Conservation (phyloP, 2,888 invertebrate species). For the Rhamphomyia laevipes region DNA sequence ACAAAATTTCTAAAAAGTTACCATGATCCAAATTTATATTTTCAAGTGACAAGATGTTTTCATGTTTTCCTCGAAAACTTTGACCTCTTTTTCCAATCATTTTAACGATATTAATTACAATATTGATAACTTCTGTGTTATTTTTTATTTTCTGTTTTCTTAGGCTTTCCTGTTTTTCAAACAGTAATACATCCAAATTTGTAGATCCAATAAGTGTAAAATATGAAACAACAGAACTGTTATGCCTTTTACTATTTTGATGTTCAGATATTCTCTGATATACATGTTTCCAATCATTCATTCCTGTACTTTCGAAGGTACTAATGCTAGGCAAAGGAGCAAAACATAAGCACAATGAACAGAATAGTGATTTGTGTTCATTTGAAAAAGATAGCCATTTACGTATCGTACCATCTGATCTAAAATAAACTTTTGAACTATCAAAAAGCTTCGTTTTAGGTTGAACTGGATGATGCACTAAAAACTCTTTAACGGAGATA, state of each 20-base stretch:
- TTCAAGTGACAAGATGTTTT: slow-evolving; percentile 1
- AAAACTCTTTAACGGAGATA: too few relatives aligned
- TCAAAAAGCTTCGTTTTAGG: too few relatives aligned
- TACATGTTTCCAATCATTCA: not conserved
- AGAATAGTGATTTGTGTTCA: not conserved
- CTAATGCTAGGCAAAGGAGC: not conserved
- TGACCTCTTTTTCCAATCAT: not conserved
- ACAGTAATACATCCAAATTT: not conserved
- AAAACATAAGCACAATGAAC: not conserved
- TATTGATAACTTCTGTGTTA: not conserved
- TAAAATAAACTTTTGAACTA: too few relatives aligned
- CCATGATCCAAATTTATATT: slow-evolving; percentile 1
- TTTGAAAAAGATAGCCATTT: too few relatives aligned
- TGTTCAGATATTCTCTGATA: not conserved
- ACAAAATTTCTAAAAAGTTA: slow-evolving; percentile 1
- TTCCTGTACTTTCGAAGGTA: not conserved
- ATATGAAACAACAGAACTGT: not conserved
- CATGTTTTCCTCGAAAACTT: slow-evolving; percentile 1
- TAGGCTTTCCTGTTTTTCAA: not conserved
- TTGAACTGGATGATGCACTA: too few relatives aligned
- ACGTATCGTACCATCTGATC: too few relatives aligned
- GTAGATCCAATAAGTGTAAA: not conserved
- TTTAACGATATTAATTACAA: not conserved
- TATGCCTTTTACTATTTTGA: not conserved
- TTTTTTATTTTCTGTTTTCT: not conserved